Evolutionary conservation across 2,113 vertebrate genomes (phyloP).

Genomic region (Bettongia penicillata): DNA sequence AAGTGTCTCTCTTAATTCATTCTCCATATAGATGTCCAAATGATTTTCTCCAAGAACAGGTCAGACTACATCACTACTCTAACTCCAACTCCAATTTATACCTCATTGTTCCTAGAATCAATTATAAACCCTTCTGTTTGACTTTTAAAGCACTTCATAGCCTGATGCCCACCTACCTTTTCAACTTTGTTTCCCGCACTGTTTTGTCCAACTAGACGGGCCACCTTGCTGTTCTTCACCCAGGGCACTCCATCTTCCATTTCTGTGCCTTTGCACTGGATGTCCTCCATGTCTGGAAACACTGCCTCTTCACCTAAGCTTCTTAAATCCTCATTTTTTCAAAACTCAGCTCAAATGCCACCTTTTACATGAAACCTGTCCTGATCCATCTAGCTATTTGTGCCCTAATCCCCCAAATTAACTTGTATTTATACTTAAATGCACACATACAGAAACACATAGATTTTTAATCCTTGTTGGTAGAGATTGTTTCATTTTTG

Average conservation of each 20-base stretch:
- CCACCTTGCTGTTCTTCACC: not conserved
- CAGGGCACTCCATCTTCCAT: not conserved
- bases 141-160: not conserved
- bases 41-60: not conserved
- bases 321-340: not conserved
- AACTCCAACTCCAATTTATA: not conserved
- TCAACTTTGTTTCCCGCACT: not conserved
- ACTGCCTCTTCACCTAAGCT: not conserved
- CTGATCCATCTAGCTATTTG: not conserved
- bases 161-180: not conserved
- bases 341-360: not conserved
- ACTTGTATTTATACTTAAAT: not conserved
- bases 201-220: not conserved
- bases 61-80: not conserved
- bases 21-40: not conserved
- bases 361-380: not conserved
- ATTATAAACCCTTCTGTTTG: not conserved
- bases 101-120: not conserved
- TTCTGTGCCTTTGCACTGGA: not conserved
- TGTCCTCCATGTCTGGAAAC: not conserved
- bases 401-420: not conserved
- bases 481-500: not conserved
- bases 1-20: not conserved
- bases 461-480: not conserved
- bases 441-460: not conserved